Evolutionary conservation across 2,113 vertebrate genomes (phyloP).

Genomic region (Bujurquina vittata): DNA sequence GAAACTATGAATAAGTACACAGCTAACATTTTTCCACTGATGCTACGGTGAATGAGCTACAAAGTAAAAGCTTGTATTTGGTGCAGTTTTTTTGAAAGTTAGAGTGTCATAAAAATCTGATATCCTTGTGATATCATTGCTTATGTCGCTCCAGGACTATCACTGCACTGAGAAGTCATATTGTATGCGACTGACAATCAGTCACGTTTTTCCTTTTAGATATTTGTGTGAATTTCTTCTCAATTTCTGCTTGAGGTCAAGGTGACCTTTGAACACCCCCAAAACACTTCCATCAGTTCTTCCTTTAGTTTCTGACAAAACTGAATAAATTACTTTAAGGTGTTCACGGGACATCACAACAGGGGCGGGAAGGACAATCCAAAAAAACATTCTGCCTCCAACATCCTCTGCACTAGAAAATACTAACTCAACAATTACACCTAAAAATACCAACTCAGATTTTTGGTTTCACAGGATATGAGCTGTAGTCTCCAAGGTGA

Average conservation of each 20-base stretch:
- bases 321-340: fast-evolving
- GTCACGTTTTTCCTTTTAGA: no score
- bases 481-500: not conserved
- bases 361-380: fast-evolving
- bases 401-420: not conserved
- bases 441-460: not conserved
- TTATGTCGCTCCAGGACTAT: not conserved
- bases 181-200: not conserved
- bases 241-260: no score
- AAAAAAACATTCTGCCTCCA: fast-evolving
- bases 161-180: not conserved
- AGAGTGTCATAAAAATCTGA: no score
- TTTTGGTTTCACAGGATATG: not conserved
- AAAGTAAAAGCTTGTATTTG: not conserved
- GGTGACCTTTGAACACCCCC: no score
- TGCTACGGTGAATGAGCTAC: not conserved
- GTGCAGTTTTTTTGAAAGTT: not conserved
- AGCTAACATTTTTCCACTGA: not conserved
- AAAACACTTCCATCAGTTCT: no score
- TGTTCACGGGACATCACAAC: not conserved
- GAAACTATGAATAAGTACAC: not conserved
- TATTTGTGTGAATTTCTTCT: no score
- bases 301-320: not conserved
- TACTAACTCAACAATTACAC: not conserved
- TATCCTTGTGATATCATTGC: not conserved